Conservation (phyloP, 2,113 vertebrate species). For the Mesembrinibis cayennensis region DNA sequence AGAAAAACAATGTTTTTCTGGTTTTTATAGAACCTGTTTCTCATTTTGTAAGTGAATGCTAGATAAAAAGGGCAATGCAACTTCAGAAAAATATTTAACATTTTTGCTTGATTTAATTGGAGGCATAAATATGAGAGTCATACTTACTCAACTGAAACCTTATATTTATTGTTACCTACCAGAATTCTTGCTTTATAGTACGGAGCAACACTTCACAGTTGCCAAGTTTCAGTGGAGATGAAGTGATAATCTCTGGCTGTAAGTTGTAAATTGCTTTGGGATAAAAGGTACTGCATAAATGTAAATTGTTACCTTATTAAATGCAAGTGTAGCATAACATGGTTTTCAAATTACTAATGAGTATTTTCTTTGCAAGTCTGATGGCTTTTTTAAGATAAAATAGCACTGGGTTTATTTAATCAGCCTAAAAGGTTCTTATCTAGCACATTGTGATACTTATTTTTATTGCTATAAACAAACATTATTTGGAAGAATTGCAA, state of each 20-base stretch:
- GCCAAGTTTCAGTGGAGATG: conserved; percentile 31
- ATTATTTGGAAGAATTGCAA: not conserved
- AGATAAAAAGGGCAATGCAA: not conserved
- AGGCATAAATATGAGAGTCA: not conserved
- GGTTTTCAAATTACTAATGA: conserved; percentile 47
- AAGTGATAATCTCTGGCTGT: conserved; percentile 60
- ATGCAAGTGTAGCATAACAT: conserved; percentile 36
- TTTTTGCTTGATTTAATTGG: conserved; percentile 15
- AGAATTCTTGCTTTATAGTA: conserved; percentile 26
- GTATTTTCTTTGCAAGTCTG: conserved; percentile 23
- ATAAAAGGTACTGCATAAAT: conserved; percentile 56
- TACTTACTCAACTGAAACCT: conserved; percentile 1
- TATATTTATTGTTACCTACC: conserved; percentile 38
- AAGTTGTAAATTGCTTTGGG: conserved; percentile 62
- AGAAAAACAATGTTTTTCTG: not conserved
- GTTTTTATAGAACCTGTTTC: not conserved
- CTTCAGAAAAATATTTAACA: not conserved
- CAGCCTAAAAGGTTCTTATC: not conserved
- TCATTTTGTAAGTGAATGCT: not conserved
- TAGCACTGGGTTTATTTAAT: not conserved
- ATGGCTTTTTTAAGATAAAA: conserved; percentile 12
- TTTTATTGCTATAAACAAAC: conserved; percentile 14
- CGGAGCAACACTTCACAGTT: conserved; percentile 17
- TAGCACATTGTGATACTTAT: not conserved
- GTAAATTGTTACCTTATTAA: conserved; percentile 49